These are phyloP conservation scores for Trichonephila clavata DNA, from an alignment of 1,140 invertebrate genomes.

Conservation along the genomic window DNA sequence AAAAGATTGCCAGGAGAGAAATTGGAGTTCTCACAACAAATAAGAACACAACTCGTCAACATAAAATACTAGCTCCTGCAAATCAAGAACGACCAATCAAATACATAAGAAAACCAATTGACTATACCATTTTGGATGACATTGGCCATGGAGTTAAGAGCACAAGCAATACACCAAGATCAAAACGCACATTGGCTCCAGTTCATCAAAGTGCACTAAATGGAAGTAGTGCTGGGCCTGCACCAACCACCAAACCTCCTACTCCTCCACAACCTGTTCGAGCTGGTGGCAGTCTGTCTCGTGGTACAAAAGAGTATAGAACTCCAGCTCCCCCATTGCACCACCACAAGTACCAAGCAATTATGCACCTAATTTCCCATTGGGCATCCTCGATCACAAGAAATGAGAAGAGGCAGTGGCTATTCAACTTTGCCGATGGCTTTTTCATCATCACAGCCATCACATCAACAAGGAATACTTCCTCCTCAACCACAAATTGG, in stretches of 20 bases:
- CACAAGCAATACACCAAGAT: constrained; percentile 71
- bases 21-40: constrained; percentile 98
- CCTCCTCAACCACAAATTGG: constrained; percentile 82
- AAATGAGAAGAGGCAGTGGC: constrained; percentile 83
- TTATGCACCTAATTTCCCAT: constrained; percentile 96
- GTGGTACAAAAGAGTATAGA: constrained; percentile 91
- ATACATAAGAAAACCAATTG: constrained; percentile 97
- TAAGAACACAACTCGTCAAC: constrained; percentile 94
- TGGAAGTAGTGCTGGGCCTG: constrained; percentile 84
- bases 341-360: constrained; percentile 94
- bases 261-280: constrained; percentile 90
- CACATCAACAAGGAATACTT: constrained; percentile 13
- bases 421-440: constrained; percentile 86
- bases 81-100: constrained; percentile 98
- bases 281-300: constrained; percentile 84
- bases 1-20: constrained; percentile 97
- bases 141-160: constrained; percentile 88
- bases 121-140: constrained; percentile 96
- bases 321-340: constrained; percentile 94
- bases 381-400: constrained; percentile 80
- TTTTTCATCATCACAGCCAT: constrained; percentile 84
- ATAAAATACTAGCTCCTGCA: constrained; percentile 97
- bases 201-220: constrained; percentile 68
- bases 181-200: constrained; percentile 72
- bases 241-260: constrained; percentile 96